Conservation (phyloP, 2,888 invertebrate species). For the Dione vanillae region DNA sequence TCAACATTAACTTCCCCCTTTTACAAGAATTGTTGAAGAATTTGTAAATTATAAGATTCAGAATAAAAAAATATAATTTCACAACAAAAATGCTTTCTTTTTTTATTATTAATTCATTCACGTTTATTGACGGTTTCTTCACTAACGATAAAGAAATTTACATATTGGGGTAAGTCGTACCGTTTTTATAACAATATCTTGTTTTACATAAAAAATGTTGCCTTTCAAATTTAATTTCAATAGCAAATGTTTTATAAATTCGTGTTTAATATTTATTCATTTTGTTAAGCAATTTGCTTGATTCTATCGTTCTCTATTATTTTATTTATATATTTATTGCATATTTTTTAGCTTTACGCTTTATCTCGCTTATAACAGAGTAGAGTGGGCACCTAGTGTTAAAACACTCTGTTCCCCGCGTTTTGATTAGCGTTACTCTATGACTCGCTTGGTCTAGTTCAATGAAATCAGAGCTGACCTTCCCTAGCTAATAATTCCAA, state of each 20-base stretch:
- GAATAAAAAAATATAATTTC: no score
- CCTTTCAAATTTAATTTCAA: conserved; percentile 6
- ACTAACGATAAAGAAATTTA: conserved; percentile 36
- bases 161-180: conserved; percentile 28
- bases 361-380: no score
- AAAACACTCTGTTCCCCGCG: no score
- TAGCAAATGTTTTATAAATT: background rate
- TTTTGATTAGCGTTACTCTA: no score
- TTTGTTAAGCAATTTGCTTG: conserved; percentile 1
- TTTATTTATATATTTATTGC: conserved; percentile 4
- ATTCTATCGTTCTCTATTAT: background rate
- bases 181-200: conserved; percentile 20
- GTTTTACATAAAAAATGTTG: conserved; percentile 29
- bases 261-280: background rate
- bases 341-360: no score
- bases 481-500: no score
- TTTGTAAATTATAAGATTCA: background rate
- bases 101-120: conserved; percentile 27
- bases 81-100: background rate
- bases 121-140: no score
- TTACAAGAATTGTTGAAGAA: background rate
- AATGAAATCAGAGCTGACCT: no score
- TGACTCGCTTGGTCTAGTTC: no score
- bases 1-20: no score
- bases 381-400: no score